Evolutionary conservation across 2,113 vertebrate species (phyloP).

Genomic region (Nothobranchius kuhntae): DNA sequence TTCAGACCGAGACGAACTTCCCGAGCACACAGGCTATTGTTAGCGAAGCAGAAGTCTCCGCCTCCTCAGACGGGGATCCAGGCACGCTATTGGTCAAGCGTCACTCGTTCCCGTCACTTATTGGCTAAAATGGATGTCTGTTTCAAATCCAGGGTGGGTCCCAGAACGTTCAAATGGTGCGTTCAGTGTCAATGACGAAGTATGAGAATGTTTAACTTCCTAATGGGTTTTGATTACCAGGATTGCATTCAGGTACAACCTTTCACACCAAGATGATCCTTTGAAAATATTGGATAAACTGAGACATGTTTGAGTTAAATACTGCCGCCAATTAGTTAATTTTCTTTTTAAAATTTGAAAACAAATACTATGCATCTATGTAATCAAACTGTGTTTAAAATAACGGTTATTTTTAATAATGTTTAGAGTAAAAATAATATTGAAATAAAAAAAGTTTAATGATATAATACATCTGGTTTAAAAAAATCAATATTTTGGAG

Average conservation of each 20-base stretch:
- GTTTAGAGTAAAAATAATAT: too few relatives aligned
- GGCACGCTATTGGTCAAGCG: slow-evolving; percentile 40
- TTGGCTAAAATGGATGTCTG: slow-evolving; percentile 49
- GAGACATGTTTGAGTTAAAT: too few relatives aligned
- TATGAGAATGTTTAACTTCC: fast-evolving
- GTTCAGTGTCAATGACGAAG: neutral
- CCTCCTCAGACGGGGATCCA: slow-evolving; percentile 33
- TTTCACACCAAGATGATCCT: fast-evolving
- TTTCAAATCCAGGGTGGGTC: slow-evolving; percentile 34
- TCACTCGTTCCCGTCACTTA: slow-evolving; percentile 8
- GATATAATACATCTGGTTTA: too few relatives aligned
- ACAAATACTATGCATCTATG: too few relatives aligned
- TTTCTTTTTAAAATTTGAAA: too few relatives aligned
- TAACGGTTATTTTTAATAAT: too few relatives aligned
- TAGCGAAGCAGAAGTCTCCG: slow-evolving; percentile 59
- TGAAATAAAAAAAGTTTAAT: too few relatives aligned
- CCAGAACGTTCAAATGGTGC: slow-evolving; percentile 18
- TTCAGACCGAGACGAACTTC: slow-evolving; percentile 52
- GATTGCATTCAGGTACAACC: slow-evolving; percentile 26
- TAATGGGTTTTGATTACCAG: fast-evolving
- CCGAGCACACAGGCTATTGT: slow-evolving; percentile 74
- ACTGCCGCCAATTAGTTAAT: too few relatives aligned
- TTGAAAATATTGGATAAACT: neutral
- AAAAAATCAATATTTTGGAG: too few relatives aligned
- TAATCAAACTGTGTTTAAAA: too few relatives aligned